Percentiles rank a stretch among this genome's conserved stretches.
These are phyloP conservation scores for Jordanella pulchra DNA, from an alignment of 2,797 vertebrate species.

Conservation along the genomic window DNA sequence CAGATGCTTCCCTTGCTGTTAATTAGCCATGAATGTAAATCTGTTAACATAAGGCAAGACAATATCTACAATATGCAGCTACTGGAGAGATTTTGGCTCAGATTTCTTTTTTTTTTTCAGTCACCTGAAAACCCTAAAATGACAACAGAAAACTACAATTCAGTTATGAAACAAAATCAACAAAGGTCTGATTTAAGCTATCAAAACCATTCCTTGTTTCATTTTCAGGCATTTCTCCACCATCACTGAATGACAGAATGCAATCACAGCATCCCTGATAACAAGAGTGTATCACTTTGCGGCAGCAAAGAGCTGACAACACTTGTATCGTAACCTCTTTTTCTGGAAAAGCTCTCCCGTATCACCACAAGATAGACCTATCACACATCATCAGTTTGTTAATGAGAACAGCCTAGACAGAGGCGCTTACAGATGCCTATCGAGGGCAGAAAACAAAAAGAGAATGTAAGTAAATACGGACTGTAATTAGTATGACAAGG, in stretches of 20 bases:
- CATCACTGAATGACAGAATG: slow-evolving; percentile 50
- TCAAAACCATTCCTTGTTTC: slow-evolving; percentile 23
- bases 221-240: slow-evolving; percentile 37
- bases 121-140: slow-evolving; percentile 2
- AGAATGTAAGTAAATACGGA: slow-evolving; percentile 82
- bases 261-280: slow-evolving; percentile 68
- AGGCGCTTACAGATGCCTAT: slow-evolving; percentile 77
- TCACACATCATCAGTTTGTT: slow-evolving; percentile 76
- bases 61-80: background rate
- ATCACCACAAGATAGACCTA: slow-evolving; percentile 73
- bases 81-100: background rate
- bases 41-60: background rate
- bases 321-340: slow-evolving; percentile 77
- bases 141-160: slow-evolving; percentile 5
- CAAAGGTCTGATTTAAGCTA: slow-evolving; percentile 33
- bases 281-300: slow-evolving; percentile 67
- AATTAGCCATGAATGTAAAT: background rate
- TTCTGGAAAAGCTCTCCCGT: slow-evolving; percentile 59
- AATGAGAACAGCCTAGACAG: slow-evolving; percentile 75
- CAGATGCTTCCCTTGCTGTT: background rate
- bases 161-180: slow-evolving; percentile 32
- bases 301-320: slow-evolving; percentile 67
- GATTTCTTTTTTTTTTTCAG: slow-evolving; percentile 1
- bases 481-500: slow-evolving; percentile 83
- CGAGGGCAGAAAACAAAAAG: slow-evolving; percentile 79